Evolutionary conservation across 2,797 vertebrate species (phyloP), one percentile per base, ranked within the genome.

Genomic region (Danio jaintianensis): DNA sequence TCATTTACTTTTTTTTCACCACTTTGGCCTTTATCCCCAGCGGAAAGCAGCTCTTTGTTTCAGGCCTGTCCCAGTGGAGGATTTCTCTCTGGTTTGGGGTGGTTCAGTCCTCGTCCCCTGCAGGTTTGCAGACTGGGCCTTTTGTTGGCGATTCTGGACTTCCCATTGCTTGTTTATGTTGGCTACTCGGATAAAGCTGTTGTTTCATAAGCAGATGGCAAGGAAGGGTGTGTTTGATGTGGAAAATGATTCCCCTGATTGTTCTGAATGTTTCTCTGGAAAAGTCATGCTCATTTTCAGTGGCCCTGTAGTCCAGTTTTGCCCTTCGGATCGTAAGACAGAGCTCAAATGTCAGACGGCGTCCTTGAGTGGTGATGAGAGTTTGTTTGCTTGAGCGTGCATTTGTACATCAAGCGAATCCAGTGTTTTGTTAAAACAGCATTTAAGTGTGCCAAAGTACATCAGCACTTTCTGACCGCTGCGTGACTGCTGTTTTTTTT

Each of bases 151-250:
- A 66, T 61, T 78, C 58, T 36, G 43, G 13, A 5, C 76, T 79
- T 77, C 59, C 78, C 71, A 61, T 75, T 89, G 85, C 89, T 85
- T 88, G 62, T 86, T 83, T 89, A 78, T 83, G 64, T 87, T 89
- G 86, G 84, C 84, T 87, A 50, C 22, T 53, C 20, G 58, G 79
- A 79, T 83, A 78, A 80, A 69, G 72, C 71, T 76, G 58, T 78
- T 82, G 79, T 75, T 78, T 85, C 71, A 75, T 88, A 83, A 89
- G 85, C 80, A 74, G 75, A 73, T 50, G 80, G 58, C 78, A 75
- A 47, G 67, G 29, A 69, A 61, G 40, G 75, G 64, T 79, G 85
- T 82, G 75, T 82, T 85, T 86, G 75, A 81, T 83, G 79, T 81
- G 64, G 66, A 80, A 77, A 83, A 64, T 9, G 4, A 67, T 71